A percentile compares a stretch with the other conserved stretches of the same genome.
These are phyloP conservation scores for Mystacornis crossleyi DNA, from an alignment of 2,113 vertebrate species.

Conservation along the genomic window DNA sequence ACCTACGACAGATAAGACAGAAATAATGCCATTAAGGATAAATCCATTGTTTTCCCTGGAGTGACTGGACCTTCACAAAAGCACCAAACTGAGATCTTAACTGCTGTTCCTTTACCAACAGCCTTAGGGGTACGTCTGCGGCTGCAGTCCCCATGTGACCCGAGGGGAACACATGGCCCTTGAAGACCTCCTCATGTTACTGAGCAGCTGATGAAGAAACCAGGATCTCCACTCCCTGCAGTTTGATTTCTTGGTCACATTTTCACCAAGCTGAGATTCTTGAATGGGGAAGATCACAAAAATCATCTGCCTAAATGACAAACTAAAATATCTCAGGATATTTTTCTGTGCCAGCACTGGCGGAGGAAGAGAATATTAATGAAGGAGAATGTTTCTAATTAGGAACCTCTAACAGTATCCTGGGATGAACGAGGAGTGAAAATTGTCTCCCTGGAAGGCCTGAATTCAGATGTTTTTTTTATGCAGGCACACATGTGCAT, in stretches of 20 bases:
- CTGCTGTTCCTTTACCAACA: background rate
- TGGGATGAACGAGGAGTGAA: constrained; percentile 23
- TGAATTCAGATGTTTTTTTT: constrained; percentile 38
- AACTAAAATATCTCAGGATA: background rate
- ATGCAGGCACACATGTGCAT: background rate
- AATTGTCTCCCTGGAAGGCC: constrained; percentile 29
- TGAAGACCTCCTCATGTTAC: background rate
- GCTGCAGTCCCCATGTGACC: too few relatives aligned
- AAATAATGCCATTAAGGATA: background rate
- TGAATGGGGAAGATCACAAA: background rate
- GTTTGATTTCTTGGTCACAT: background rate
- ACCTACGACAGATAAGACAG: background rate
- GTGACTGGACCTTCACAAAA: background rate
- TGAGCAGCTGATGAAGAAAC: background rate
- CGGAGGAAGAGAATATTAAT: background rate
- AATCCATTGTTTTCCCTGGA: background rate
- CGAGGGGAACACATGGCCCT: background rate
- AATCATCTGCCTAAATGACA: background rate
- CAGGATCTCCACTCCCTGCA: background rate
- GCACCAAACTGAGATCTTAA: background rate
- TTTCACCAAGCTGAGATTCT: background rate
- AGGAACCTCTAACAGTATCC: constrained; percentile 9
- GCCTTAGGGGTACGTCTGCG: background rate
- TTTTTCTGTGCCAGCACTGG: background rate
- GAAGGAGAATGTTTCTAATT: constrained; percentile 44